Percentiles rank a stretch among this genome's conserved stretches.
These are phyloP conservation scores for Myotis pilosus DNA, from an alignment of 2,797 vertebrate genomes.

Conservation along the genomic window DNA sequence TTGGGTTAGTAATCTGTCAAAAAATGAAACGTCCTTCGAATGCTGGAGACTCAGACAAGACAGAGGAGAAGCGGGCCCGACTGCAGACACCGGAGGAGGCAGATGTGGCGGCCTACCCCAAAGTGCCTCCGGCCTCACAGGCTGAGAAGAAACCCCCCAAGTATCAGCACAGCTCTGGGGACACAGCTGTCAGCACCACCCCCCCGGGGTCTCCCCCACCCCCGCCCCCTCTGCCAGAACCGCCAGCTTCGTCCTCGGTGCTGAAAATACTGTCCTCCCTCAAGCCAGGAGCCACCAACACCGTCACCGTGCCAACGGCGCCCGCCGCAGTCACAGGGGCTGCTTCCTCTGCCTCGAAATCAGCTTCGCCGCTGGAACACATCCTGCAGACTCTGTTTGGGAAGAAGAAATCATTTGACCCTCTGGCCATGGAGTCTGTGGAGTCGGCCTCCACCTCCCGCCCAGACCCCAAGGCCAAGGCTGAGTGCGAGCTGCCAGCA, in stretches of 20 bases:
- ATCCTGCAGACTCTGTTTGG: conserved; percentile 93
- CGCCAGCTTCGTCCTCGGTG: conserved; percentile 74
- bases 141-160: conserved; percentile 87
- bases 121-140: conserved; percentile 77
- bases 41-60: conserved; percentile 83
- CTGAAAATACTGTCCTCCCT: conserved; percentile 80
- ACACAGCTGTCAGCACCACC: conserved; percentile 82
- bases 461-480: conserved; percentile 71
- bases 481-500: conserved; percentile 76
- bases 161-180: conserved; percentile 85
- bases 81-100: conserved; percentile 85
- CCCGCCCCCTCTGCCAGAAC: conserved; percentile 80
- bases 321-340: conserved; percentile 69
- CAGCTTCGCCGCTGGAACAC: conserved; percentile 89
- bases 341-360: conserved; percentile 67
- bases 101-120: conserved; percentile 82
- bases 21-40: conserved; percentile 88
- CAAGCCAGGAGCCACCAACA: conserved; percentile 77
- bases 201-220: conserved; percentile 88
- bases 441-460: conserved; percentile 60
- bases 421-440: conserved; percentile 79
- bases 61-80: conserved; percentile 90
- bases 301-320: conserved; percentile 19
- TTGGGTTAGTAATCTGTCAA: conserved; percentile 95
- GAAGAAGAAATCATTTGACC: conserved; percentile 86